phyloP scores from a whole-genome alignment of 2,888 invertebrate species.

The Athrips mouffetella region DNA sequence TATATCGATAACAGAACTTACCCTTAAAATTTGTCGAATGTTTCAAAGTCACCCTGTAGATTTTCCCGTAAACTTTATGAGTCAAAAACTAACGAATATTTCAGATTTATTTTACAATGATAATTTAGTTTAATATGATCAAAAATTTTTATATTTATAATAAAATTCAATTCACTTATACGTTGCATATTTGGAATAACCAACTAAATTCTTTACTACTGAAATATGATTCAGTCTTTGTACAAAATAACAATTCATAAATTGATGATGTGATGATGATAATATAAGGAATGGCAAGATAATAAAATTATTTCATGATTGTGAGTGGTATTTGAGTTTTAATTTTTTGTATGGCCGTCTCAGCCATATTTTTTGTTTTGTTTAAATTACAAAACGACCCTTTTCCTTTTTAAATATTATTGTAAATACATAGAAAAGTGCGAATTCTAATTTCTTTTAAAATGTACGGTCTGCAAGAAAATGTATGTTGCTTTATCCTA shows the following conservation, averaged over 20 bases:
- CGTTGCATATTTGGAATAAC: not conserved
- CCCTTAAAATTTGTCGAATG: too few species aligned
- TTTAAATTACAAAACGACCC: not conserved
- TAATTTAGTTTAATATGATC: too few species aligned
- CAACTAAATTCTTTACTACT: not conserved
- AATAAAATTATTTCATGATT: conserved; percentile 7
- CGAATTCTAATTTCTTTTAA: conserved; percentile 36
- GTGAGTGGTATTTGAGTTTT: not conserved
- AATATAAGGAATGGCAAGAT: conserved; percentile 39
- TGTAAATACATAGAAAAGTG: conserved; percentile 37
- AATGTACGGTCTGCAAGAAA: conserved; percentile 25
- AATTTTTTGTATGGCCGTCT: not conserved
- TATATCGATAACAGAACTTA: too few species aligned
- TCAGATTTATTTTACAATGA: too few species aligned
- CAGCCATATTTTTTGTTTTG: not conserved
- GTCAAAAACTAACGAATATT: too few species aligned
- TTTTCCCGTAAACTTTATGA: too few species aligned
- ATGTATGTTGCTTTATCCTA: too few species aligned
- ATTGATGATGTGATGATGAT: conserved; percentile 1
- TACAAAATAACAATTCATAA: conserved; percentile 7
- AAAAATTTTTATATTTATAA: too few species aligned
- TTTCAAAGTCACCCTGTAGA: too few species aligned
- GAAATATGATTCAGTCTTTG: conserved; percentile 31
- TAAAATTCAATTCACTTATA: too few species aligned
- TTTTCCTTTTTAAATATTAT: not conserved